Percentiles rank a stretch among this genome's conserved stretches.
phyloP scores from a whole-genome alignment of 2,888 invertebrate genomes.

The Griposia aprilina region DNA sequence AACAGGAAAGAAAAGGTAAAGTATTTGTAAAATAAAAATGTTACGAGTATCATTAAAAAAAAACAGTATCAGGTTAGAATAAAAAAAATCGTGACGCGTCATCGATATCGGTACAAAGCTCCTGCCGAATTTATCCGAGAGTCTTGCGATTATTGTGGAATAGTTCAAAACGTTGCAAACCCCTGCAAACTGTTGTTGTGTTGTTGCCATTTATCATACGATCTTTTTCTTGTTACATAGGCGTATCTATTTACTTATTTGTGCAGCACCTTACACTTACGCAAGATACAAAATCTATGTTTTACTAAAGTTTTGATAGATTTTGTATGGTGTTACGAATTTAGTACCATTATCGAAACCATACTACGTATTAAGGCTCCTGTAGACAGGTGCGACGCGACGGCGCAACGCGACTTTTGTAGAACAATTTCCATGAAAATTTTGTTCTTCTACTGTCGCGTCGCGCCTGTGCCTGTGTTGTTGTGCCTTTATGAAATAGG shows the following conservation, averaged over 20 bases:
- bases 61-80: no score
- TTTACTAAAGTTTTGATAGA: not conserved
- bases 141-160: not conserved
- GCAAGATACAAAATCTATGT: not conserved
- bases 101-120: not conserved
- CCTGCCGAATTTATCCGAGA: conserved; percentile 25
- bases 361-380: no score
- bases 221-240: not conserved
- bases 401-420: no score
- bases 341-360: not conserved
- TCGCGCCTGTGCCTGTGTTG: no score
- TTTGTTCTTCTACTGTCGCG: no score
- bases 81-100: not conserved
- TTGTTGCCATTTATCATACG: not conserved
- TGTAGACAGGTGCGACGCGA: no score
- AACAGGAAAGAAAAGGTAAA: no score
- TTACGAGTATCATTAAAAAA: no score
- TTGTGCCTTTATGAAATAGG: no score
- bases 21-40: no score
- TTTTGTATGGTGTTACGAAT: not conserved
- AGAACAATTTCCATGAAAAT: no score
- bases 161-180: conserved; percentile 1
- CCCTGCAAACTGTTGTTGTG: not conserved
- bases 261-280: not conserved
- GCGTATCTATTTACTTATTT: not conserved